phyloP scores from a whole-genome alignment of 2,113 vertebrate species.

The Salvelinus sp. region DNA sequence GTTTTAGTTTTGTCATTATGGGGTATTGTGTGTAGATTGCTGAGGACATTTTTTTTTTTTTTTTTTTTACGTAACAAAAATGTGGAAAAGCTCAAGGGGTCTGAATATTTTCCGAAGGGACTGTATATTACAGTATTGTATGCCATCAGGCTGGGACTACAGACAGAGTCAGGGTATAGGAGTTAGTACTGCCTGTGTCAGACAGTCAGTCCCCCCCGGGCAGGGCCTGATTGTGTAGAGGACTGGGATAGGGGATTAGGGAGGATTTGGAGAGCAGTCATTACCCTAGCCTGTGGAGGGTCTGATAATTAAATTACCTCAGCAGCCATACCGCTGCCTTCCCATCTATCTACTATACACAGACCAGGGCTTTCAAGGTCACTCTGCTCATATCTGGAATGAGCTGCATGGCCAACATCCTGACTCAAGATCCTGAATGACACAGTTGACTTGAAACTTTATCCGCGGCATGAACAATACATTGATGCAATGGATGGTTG shows the following conservation, averaged over 20 bases:
- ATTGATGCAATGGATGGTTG: no score
- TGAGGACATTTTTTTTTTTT: no score
- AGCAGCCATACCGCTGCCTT: conserved; percentile 40
- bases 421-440: background rate
- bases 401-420: background rate
- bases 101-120: no score
- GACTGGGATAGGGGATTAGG: conserved; percentile 65
- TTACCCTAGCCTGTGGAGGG: conserved; percentile 62
- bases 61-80: no score
- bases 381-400: background rate
- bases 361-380: conserved; percentile 46
- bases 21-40: no score
- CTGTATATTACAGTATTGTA: no score
- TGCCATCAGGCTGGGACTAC: no score
- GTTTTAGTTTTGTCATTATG: no score
- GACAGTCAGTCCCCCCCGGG: conserved; percentile 31
- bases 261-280: conserved; percentile 73
- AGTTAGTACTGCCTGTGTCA: no score
- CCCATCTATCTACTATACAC: conserved; percentile 19
- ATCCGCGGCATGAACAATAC: no score
- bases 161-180: background rate
- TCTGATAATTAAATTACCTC: conserved; percentile 75
- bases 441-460: background rate
- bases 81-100: no score
- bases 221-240: conserved; percentile 29